Conservation (phyloP, 2,113 vertebrate species). For the Vulpes vulpes region DNA sequence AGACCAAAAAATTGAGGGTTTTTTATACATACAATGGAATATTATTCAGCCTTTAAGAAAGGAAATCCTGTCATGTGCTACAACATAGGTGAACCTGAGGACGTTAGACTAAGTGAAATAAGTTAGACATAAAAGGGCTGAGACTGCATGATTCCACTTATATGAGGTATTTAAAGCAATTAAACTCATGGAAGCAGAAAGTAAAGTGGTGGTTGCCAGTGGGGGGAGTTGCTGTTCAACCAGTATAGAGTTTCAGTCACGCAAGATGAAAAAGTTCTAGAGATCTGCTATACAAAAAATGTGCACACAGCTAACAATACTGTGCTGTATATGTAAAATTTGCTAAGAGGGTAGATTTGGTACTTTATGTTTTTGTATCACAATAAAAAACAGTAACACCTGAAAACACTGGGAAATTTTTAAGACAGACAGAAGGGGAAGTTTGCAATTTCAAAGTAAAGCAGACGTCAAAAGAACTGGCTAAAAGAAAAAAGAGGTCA, state of each 20-base stretch:
- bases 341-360: neutral
- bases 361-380: neutral
- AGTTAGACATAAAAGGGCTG: neutral
- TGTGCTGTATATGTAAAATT: neutral
- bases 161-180: neutral
- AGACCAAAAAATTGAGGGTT: neutral
- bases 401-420: conserved; percentile 43
- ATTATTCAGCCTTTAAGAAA: conserved; percentile 54
- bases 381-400: neutral
- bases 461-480: neutral
- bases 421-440: neutral
- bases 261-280: conserved; percentile 4
- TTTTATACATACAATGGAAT: conserved; percentile 1
- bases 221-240: neutral
- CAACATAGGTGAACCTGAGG: neutral
- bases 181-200: neutral
- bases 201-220: neutral
- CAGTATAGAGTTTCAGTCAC: neutral
- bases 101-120: neutral
- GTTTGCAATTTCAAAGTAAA: conserved; percentile 24
- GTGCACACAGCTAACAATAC: neutral
- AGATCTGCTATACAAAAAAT: neutral
- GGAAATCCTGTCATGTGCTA: conserved; percentile 4
- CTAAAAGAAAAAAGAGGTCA: neutral
- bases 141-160: neutral